phyloP scores from a whole-genome alignment of 2,113 vertebrate genomes.

The Fulmarus glacialis region DNA sequence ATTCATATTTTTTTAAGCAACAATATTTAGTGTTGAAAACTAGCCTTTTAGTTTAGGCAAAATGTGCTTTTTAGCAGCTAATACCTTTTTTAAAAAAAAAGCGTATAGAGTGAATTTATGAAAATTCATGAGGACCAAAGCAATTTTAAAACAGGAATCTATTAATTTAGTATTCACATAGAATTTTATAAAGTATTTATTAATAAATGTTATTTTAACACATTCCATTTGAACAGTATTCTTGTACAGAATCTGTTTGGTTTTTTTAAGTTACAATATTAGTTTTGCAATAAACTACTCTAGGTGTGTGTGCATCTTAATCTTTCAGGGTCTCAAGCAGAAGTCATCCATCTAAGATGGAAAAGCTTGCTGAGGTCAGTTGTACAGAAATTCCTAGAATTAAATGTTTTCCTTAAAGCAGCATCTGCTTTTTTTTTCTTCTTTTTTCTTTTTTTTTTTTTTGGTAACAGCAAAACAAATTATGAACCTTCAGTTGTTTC shows the following conservation, averaged over 20 bases:
- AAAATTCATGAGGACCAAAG: constrained; percentile 84
- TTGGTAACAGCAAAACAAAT: not conserved
- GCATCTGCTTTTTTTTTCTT: constrained; percentile 41
- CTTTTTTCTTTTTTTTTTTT: not conserved
- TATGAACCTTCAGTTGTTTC: constrained; percentile 44
- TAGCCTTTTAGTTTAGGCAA: constrained; percentile 74
- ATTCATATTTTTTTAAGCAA: constrained; percentile 75
- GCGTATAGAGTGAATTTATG: constrained; percentile 75
- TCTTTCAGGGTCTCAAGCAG: constrained; percentile 70
- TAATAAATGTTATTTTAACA: constrained; percentile 86
- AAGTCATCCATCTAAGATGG: constrained; percentile 70
- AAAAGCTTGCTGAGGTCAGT: constrained; percentile 65
- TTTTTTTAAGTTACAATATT: constrained; percentile 70
- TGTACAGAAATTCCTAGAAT: constrained; percentile 68
- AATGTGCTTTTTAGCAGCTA: constrained; percentile 76
- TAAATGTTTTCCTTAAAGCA: constrained; percentile 71
- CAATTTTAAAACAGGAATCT: constrained; percentile 83
- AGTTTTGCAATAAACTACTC: constrained; percentile 74
- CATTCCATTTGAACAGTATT: constrained; percentile 86
- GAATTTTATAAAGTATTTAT: constrained; percentile 87
- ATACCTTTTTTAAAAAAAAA: constrained; percentile 69
- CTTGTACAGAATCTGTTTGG: constrained; percentile 74
- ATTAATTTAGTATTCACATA: constrained; percentile 82
- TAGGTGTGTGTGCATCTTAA: constrained; percentile 64
- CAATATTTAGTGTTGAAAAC: constrained; percentile 66